Evolutionary conservation across 2,797 vertebrate genomes (phyloP), one percentile per base, ranked within the genome.

Genomic region (Margarornis squamiger): DNA sequence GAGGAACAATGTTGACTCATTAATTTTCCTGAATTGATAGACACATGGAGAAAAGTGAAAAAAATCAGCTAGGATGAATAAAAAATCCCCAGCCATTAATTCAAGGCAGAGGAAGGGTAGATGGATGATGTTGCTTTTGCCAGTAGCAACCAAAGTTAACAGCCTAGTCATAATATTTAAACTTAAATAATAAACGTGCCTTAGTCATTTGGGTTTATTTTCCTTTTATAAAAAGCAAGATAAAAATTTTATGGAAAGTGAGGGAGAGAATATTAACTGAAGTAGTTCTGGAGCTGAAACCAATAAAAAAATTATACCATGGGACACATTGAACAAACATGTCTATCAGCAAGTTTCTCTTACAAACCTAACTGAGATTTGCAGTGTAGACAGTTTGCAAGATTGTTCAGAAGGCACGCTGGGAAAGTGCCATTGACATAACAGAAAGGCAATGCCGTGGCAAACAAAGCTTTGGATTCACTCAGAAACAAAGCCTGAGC

Each of bases 81-180:
- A 59, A 82, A 74, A 30, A 3, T 39, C 0, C 2, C 7, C 14
- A n/a, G 14, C 4, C 34, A 61, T 71, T 77, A 58, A 54, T 71
- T 89, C 34, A 38, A 13, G 18, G n/a, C 15, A 49, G n/a, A 88
- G 19, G 14, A 91, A 66, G 14, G 23, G 39, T 41, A 27, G 41
- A 49, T 27, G 32, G 59, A 59, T 73, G 14, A 36, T 51, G 5
- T 68, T 80, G 66, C 59, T 62, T 51, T 58, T 80, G 39, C 22
- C n/a, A 51, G 49, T 34, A 57, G 30, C 32, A 88, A 91, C 24
- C 11, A 9, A 82, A 88, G 24, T 71, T 91, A 85, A 72, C 34
- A 72, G 14, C 17, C 57, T 65, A 75, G 38, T 78, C 66, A 68
- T 81, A 86, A 74, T 51, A 89, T 94, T 83, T 86, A 61, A 90